Base-by-base conservation (phyloP, 2,888 invertebrate species). In the Spilosoma lubricipeda region DNA sequence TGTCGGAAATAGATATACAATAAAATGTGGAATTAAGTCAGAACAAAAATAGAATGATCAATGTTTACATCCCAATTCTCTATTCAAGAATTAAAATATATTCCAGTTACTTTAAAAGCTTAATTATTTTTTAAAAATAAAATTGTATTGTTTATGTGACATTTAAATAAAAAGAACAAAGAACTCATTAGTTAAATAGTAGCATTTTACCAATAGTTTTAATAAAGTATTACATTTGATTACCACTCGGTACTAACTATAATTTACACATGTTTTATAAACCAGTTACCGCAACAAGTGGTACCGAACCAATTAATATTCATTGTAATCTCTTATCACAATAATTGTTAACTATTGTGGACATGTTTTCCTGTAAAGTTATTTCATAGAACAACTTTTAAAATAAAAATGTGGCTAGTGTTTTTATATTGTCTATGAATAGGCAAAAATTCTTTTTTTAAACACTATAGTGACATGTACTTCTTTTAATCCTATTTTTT, bases 281-380 rank as follows among this genome's bases (percentile, higher is more conserved):
- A 69, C 69, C 15, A 68, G 2, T 48, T 52, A 20, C 59, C 13
- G 27, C 59, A 27, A 27, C 27, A 27, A 59, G 59, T 15, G 15
- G 59, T 7, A 52, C n/a, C 11, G n/a, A 2, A 18, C 63, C 27
- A 59, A 70, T 70, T 70, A 59, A 59, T 56, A 18, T 70, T 56
- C 33, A 59, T 67, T 74, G 65, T 56, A 67, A 67, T 66, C 56
- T 39, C 11, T 23, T 65, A 39, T 48, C 30, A 65, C 64, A 23
- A 30, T 63, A 30, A 15, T 64, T 36, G 48, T 33, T 48, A 65
- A 71, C n/a, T 48, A 65, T 63, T 48, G 48, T 33, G n/a, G 36
- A n/a, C 33, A 18, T 59, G 9, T 48, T 65, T 71, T 71, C 65
- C 71, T 71, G n/a, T 48, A 30, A 65, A 36, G 27, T 45, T 39